Percentiles rank a stretch among this genome's conserved stretches.
phyloP scores from a whole-genome alignment of 64 coral and sea anemone genomes.

The Stylophora pistillata region DNA sequence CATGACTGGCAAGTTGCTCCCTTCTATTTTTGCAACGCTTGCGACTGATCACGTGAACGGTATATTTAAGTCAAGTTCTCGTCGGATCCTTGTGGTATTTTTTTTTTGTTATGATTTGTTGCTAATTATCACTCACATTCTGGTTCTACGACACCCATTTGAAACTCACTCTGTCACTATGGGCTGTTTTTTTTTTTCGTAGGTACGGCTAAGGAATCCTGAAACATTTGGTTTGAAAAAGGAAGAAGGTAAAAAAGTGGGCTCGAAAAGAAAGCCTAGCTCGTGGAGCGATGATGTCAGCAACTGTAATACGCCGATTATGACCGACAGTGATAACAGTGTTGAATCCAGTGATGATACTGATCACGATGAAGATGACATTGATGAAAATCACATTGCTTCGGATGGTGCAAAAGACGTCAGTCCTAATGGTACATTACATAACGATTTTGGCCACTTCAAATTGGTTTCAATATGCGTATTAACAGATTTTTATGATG shows the following conservation, averaged over 20 bases:
- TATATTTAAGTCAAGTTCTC: too few species aligned
- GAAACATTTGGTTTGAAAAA: conserved; percentile 10
- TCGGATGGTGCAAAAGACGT: not conserved
- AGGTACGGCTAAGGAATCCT: conserved; percentile 5
- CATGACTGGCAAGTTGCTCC: too few species aligned
- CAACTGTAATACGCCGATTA: not conserved
- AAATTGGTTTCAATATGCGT: not conserved
- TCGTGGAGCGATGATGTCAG: not conserved
- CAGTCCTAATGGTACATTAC: not conserved
- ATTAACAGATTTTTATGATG: too few species aligned
- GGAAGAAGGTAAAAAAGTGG: not conserved
- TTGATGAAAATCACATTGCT: not conserved
- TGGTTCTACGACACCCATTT: too few species aligned
- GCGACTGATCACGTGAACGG: too few species aligned
- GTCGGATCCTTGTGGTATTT: too few species aligned
- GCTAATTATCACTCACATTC: too few species aligned
- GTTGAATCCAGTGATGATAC: not conserved
- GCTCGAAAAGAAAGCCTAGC: not conserved
- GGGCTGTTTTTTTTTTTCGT: not conserved
- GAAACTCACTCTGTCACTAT: not conserved
- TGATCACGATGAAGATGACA: not conserved
- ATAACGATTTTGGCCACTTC: not conserved
- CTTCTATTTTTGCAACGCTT: too few species aligned
- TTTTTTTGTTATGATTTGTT: too few species aligned
- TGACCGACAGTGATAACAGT: not conserved